Evolutionary conservation across 2,888 invertebrate species (phyloP), one percentile per base, ranked within the genome.

Genomic region (Drosophila diplacantha): DNA sequence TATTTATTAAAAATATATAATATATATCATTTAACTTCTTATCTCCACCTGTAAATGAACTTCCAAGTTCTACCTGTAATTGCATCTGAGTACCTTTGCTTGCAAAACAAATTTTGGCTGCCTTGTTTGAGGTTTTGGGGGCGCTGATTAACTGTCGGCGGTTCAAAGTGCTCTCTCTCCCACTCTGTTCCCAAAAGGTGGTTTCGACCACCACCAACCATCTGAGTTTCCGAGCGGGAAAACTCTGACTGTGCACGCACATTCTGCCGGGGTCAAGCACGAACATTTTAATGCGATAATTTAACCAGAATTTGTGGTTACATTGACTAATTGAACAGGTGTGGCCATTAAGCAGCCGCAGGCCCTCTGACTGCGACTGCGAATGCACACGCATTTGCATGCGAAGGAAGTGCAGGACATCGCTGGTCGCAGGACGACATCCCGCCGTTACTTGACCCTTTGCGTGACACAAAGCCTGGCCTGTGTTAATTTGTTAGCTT

Each of bases 311-410:
- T 79, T 87, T 86, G 86, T 79, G 86, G 86, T 87, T 81, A 83
- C 85, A 87, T 86, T 85, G 86, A 86, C 87, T 86, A 86, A 86
- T 86, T 86, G 86, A 86, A 85, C 86, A 86, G 86, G 87, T 87
- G 85, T 81, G 80, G 85, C 85, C 79, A 85, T 81, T 81, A 81
- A 81, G 83, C 82, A 84, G 83, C 80, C 80, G 67, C 80, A 81
- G 82, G 70, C 75, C 50, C 73, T 69, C 65, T 62, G 57, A 65
- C 54, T 69, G 78, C 74, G 38, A 52, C 35, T 29, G 66, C n/a
- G 52, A 37, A 29, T 64, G 53, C 60, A 61, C 53, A 65, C 41
- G 66, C 60, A 61, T 61, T 61, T 61, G 66, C 60, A 61, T 67
- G 68, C 24, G 44, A 18, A 47, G 34, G 29, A 54, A 54, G 55